Conservation (phyloP, 1,140 invertebrate species). For the Melitaea cinxia region DNA sequence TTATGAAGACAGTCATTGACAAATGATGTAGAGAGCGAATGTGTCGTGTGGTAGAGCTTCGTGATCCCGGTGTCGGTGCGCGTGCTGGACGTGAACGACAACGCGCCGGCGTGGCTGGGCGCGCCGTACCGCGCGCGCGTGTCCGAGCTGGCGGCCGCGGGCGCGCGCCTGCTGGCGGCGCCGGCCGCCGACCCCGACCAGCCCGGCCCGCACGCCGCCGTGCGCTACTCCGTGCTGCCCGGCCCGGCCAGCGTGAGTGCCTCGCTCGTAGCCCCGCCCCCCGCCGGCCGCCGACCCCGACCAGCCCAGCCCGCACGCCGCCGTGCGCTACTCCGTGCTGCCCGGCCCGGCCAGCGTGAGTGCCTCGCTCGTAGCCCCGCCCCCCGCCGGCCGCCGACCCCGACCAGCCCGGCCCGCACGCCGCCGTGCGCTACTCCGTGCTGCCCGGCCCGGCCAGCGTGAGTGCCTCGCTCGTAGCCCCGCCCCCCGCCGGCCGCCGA, state of each 20-base stretch:
- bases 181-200: constrained; percentile 92
- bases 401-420: constrained; percentile 94
- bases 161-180: constrained; percentile 89
- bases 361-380: constrained; percentile 87
- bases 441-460: constrained; percentile 89
- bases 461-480: constrained; percentile 86
- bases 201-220: constrained; percentile 93
- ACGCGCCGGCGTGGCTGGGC: constrained; percentile 91
- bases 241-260: constrained; percentile 87
- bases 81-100: constrained; percentile 96
- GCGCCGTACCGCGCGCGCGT: constrained; percentile 92
- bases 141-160: constrained; percentile 92
- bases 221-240: constrained; percentile 91
- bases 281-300: constrained; percentile 92
- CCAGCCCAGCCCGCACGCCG: constrained; percentile 94
- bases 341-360: constrained; percentile 89
- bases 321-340: constrained; percentile 92
- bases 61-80: constrained; percentile 94
- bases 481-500: constrained; percentile 91
- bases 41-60: constrained; percentile 85
- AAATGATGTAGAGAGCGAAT: too few relatives aligned
- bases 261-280: constrained; percentile 89
- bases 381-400: constrained; percentile 91
- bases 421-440: constrained; percentile 93
- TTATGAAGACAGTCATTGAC: too few relatives aligned